These are phyloP conservation scores for Polypterus senegalus DNA, from an alignment of 2,113 vertebrate species.

Conservation along the genomic window DNA sequence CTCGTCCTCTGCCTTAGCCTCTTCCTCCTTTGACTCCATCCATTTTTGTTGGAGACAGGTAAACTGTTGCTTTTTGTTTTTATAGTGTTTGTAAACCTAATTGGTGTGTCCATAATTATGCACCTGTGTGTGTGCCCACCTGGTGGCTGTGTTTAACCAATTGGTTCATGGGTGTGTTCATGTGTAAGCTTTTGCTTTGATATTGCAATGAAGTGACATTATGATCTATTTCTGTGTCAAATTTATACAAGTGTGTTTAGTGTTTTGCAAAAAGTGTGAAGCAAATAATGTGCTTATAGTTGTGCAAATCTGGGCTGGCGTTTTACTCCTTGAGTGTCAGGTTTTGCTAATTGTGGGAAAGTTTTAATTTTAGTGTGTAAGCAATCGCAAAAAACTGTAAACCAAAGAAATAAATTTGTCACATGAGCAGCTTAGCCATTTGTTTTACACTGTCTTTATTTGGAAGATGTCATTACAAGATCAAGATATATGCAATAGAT, in stretches of 20 bases:
- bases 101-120: constrained; percentile 7
- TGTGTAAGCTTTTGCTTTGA: constrained; percentile 8
- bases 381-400: too few relatives aligned
- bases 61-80: neutral
- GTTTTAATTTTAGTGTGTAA: too few relatives aligned
- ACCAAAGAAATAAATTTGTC: too few relatives aligned
- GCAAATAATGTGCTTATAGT: neutral
- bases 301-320: too few relatives aligned
- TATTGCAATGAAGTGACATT: constrained; percentile 12
- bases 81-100: constrained; percentile 1
- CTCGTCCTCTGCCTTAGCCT: neutral
- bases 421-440: too few relatives aligned
- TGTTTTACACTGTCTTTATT: too few relatives aligned
- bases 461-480: too few relatives aligned
- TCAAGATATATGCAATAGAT: too few relatives aligned
- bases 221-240: constrained; percentile 9
- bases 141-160: constrained; percentile 5
- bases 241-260: constrained; percentile 10
- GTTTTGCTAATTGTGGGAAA: too few relatives aligned
- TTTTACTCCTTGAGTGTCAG: too few relatives aligned
- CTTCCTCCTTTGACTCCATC: neutral
- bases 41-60: constrained; percentile 3
- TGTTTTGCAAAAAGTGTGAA: constrained; percentile 10
- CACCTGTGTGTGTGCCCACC: constrained; percentile 5
- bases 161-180: constrained; percentile 6